Conservation (phyloP, 2,888 invertebrate genomes). For the Dione juno region DNA sequence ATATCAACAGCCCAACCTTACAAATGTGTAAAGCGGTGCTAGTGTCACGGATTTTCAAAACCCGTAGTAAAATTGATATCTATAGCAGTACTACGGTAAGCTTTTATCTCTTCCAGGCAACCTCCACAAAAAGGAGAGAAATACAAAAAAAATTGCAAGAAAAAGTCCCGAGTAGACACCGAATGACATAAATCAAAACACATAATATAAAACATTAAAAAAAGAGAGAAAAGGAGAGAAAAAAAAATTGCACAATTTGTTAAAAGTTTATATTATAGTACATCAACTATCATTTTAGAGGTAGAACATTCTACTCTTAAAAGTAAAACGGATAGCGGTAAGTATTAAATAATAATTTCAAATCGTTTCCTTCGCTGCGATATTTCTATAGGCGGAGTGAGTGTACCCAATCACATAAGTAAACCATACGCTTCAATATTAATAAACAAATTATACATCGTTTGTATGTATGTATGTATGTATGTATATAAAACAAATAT, state of each 20-base stretch:
- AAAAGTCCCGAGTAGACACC: too few species aligned
- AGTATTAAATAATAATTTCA: slow-evolving; percentile 41
- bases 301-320: slow-evolving; percentile 82
- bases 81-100: too few species aligned
- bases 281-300: slow-evolving; percentile 83
- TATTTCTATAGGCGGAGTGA: slow-evolving; percentile 77
- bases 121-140: too few species aligned
- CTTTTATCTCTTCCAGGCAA: too few species aligned
- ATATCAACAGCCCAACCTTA: too few species aligned
- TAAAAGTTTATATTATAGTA: slow-evolving; percentile 81
- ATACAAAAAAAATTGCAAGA: too few species aligned
- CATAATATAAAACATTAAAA: not conserved
- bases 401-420: slow-evolving; percentile 52
- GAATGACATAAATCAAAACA: not conserved
- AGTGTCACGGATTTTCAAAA: too few species aligned
- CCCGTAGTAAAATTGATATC: too few species aligned
- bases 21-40: too few species aligned
- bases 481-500: too few species aligned
- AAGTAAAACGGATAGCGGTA: slow-evolving; percentile 71
- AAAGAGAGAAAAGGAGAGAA: slow-evolving; percentile 44
- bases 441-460: not conserved
- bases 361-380: slow-evolving; percentile 59
- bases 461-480: too few species aligned
- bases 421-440: slow-evolving; percentile 20
- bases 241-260: slow-evolving; percentile 61